These are phyloP conservation scores for Ormyrus nitidulus DNA, from an alignment of 2,888 invertebrate genomes.

Conservation along the genomic window DNA sequence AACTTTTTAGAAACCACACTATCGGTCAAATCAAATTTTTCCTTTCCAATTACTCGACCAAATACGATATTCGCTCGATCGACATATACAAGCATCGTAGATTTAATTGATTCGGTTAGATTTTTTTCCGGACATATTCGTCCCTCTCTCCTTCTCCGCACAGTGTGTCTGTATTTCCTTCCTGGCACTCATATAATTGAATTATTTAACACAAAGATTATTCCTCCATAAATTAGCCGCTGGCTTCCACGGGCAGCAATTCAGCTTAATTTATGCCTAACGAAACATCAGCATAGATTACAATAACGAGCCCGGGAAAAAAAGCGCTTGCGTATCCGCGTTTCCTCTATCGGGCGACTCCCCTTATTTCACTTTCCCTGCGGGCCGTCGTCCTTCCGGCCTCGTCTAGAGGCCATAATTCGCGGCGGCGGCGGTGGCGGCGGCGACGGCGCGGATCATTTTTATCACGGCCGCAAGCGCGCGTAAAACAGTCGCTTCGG, in stretches of 20 bases:
- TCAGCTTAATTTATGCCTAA: no score
- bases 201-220: no score
- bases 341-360: not conserved
- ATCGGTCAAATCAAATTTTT: slow-evolving; percentile 13
- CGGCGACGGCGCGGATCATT: slow-evolving; percentile 60
- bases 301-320: slow-evolving; percentile 7
- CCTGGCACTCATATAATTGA: no score
- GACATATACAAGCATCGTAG: slow-evolving; percentile 19
- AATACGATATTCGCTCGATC: not conserved
- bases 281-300: no score
- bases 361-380: slow-evolving; percentile 35
- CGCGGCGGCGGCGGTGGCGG: slow-evolving; percentile 45
- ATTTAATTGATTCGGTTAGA: slow-evolving; percentile 21
- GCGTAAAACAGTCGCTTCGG: slow-evolving; percentile 65
- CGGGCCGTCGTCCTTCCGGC: slow-evolving; percentile 43
- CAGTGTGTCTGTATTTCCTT: not conserved
- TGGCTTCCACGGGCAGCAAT: no score
- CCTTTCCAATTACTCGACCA: slow-evolving; percentile 23
- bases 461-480: slow-evolving; percentile 63
- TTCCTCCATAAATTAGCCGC: no score
- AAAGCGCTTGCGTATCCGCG: slow-evolving; percentile 9
- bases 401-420: slow-evolving; percentile 48
- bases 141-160: not conserved
- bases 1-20: slow-evolving; percentile 21
- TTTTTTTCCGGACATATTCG: slow-evolving; percentile 16